phyloP scores from a whole-genome alignment of 2,888 invertebrate genomes.

The Lamproptera curius region DNA sequence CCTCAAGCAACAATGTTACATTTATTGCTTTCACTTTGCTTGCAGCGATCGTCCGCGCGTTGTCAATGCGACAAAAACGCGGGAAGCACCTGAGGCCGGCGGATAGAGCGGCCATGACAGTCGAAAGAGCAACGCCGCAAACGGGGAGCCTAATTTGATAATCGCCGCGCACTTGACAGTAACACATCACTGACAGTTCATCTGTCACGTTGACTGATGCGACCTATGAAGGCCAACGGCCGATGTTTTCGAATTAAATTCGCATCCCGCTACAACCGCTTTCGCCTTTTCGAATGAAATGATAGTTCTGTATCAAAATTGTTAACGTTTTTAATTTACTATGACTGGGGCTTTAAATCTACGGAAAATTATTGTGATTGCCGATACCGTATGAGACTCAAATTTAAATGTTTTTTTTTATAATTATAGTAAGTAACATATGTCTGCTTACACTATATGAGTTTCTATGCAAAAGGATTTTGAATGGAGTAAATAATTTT shows the following conservation, averaged over 20 bases:
- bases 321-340: no score
- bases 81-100: constrained; percentile 44
- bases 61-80: constrained; percentile 8
- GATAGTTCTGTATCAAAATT: no score
- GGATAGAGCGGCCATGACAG: constrained; percentile 66
- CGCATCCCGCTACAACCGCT: neutral
- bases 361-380: no score
- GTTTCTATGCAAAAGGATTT: no score
- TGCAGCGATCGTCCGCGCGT: constrained; percentile 8
- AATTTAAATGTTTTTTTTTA: no score
- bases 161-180: constrained; percentile 70
- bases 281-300: no score
- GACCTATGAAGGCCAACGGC: constrained; percentile 27
- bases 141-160: constrained; percentile 72
- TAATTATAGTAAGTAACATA: no score
- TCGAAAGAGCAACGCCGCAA: constrained; percentile 65
- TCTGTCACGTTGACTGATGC: constrained; percentile 53
- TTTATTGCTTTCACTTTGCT: neutral
- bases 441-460: no score
- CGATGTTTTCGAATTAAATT: constrained; percentile 9
- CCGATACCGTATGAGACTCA: no score
- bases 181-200: constrained; percentile 42
- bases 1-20: no score
- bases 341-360: no score
- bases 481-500: no score